Base-by-base conservation (phyloP, 2,797 vertebrate genomes). In the Falco rusticolus region DNA sequence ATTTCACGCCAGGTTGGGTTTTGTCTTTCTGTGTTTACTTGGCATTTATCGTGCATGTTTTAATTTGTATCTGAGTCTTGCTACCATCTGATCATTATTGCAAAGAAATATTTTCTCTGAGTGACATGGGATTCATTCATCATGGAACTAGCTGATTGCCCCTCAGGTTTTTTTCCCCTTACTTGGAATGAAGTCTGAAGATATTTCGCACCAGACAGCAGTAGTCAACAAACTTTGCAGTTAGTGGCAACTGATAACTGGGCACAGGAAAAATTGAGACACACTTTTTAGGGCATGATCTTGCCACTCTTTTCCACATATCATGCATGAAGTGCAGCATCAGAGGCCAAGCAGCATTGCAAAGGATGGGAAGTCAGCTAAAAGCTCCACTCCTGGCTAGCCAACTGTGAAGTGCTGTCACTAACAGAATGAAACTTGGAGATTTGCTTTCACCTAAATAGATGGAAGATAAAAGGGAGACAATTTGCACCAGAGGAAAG, bases 11-110 rank as follows among this genome's bases (percentile, higher is more conserved):
- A 98, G 98, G 98, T 98, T 98, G 97, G 97, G 97, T 98, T 98
- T 98, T 98, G 98, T 98, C 98, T 98, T 98, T 98, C 97, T 98
- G 94, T 98, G 98, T 98, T 98, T 98, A 98, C 98, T 98, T 98
- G 98, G 98, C 98, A 98, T 98, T 98, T 98, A 98, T 98, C 98
- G 98, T 98, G 98, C 98, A 98, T 98, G 98, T 98, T 98, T 98
- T 98, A 98, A 98, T 98, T 98, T 98, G 98, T 98, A 98, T 98
- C 98, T 96, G 97, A 98, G 98, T 98, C 98, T 98, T 98, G 97
- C 97, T 98, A 98, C 98, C 98, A 98, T 98, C 98, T 98, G 98
- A 98, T 98, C 98, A 98, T 98, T 98, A 98, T 98, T 98, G 97
- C 98, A 98, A 98, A 98, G 98, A 98, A 98, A 98, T 98, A 98